These are phyloP conservation scores for Nesometra sesokonis DNA, from an alignment of 35 echinoderm and acorn worm genomes.

Conservation along the genomic window DNA sequence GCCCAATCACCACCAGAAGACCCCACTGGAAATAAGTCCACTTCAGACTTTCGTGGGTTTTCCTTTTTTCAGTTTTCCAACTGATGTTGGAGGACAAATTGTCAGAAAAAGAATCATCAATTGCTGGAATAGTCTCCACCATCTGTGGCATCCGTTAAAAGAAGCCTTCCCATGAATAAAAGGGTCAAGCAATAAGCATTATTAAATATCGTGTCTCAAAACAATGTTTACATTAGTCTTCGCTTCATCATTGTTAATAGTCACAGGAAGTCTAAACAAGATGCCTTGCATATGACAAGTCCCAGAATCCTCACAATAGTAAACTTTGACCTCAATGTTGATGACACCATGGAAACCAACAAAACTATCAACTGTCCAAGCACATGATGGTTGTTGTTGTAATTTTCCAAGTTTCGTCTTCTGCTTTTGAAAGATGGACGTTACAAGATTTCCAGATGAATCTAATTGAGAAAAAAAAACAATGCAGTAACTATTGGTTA, in stretches of 20 bases:
- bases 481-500: not conserved
- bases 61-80: too few relatives aligned
- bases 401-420: not conserved
- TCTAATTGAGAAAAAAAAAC: not conserved
- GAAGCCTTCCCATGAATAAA: too few relatives aligned
- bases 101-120: too few relatives aligned
- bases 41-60: too few relatives aligned
- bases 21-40: too few relatives aligned
- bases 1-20: too few relatives aligned
- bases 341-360: not conserved
- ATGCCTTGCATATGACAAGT: slow-evolving; percentile 34
- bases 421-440: not conserved
- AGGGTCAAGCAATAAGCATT: too few relatives aligned
- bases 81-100: too few relatives aligned
- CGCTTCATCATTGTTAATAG: not conserved
- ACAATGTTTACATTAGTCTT: not conserved
- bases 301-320: slow-evolving; percentile 34
- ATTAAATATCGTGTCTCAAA: not conserved
- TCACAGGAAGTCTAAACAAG: slow-evolving; percentile 21
- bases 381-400: not conserved
- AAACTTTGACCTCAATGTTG: slow-evolving; percentile 14
- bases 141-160: too few relatives aligned
- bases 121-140: too few relatives aligned
- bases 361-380: not conserved
- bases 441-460: not conserved